phyloP scores from a whole-genome alignment of 2,888 invertebrate genomes.

The Hirtodrosophila alboralis region DNA sequence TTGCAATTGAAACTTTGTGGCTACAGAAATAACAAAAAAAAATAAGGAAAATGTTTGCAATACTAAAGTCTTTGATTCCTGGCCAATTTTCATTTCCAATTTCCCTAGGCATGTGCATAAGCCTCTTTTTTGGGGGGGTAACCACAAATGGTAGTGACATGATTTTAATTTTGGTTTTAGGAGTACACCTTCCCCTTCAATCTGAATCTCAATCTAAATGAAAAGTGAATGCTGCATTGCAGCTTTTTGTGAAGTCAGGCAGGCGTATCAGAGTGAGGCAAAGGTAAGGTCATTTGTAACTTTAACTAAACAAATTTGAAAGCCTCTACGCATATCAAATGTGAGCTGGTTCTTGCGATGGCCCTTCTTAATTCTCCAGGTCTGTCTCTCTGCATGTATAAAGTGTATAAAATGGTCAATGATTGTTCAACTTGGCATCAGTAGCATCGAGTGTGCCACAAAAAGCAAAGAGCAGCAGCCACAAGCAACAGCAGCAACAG shows the following conservation, averaged over 20 bases:
- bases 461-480: conserved; percentile 32
- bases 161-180: no score
- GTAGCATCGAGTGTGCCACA: conserved; percentile 55
- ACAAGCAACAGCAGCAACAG: conserved; percentile 18
- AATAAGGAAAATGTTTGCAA: no score
- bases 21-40: no score
- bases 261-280: conserved; percentile 51
- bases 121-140: no score
- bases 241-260: conserved; percentile 44
- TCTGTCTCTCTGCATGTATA: background rate
- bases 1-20: no score
- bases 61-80: no score
- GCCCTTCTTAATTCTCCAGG: conserved; percentile 33
- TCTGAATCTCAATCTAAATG: no score
- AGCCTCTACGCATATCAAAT: conserved; percentile 70
- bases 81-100: no score
- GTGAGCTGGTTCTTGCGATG: conserved; percentile 62
- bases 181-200: background rate
- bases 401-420: conserved; percentile 62
- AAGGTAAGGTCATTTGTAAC: conserved; percentile 79
- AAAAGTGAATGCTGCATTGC: conserved; percentile 68
- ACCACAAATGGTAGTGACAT: conserved; percentile 38
- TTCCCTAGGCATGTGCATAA: no score
- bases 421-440: conserved; percentile 43
- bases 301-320: conserved; percentile 79